Base-by-base conservation (phyloP, 1,140 invertebrate genomes). In the Philotrypesis tridentata region DNA sequence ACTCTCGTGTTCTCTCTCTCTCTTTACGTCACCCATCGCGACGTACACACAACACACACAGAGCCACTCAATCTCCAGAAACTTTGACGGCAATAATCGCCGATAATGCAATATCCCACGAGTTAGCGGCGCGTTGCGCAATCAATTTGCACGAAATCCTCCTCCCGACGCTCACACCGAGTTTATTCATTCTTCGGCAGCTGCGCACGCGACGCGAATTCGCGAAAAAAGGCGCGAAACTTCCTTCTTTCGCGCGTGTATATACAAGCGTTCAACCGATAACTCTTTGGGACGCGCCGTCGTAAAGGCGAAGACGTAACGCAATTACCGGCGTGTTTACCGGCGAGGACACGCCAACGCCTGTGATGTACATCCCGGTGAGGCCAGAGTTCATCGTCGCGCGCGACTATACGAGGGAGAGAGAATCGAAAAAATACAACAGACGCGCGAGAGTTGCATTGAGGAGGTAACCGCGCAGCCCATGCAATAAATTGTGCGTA, bases 291-390 rank as follows among this genome's bases (percentile, higher is more conserved):
- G 29, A 29, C 21, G 5, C 27, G 29, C 31, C 21, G 37, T 43
- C 70, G 37, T 72, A 72, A 72, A 72, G n/a, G 1, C 21, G 70
- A n/a, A 7, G 48, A 55, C 37, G 70, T 72, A 72, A 72, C 23
- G 37, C 37, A 72, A 72, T 72, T 72, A 43, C 21, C 37, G 70
- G n/a, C 7, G 31, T 31, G 67, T 70, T 21, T 27, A 29, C 27
- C 11, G n/a, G n/a, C 25, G 63, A 29, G 12, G 63, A 55, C 23
- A 65, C 14, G 63, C 63, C 63, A 65, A 65, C 63, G 27, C 63
- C 63, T 65, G 63, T 21, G 63, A 65, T 29, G 63, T 14, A 65
- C 63, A 65, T 65, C 63, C 63, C 27, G 63, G 8, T 43, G 43
- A 72, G 70, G 70, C 17, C 37, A 72, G 29, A 55, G 48, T 68